Evolutionary conservation across 2,113 vertebrate species (phyloP).

Genomic region (Eubucco bourcierii): DNA sequence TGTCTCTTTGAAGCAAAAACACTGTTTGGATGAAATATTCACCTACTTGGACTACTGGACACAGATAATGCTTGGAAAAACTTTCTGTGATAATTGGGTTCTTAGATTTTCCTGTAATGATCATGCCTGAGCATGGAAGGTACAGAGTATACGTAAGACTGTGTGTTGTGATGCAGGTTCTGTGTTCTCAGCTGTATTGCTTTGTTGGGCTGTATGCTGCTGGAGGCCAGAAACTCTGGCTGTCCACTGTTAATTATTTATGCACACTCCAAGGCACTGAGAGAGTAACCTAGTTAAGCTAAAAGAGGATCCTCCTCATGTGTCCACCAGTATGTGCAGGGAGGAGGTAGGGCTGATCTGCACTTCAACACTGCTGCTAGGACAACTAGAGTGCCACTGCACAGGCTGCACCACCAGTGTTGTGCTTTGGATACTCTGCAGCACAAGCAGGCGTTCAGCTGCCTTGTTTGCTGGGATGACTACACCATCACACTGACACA

Average conservation of each 20-base stretch:
- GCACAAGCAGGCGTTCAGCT: neutral
- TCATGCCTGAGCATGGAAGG: neutral
- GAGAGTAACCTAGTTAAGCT: neutral
- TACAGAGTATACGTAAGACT: neutral
- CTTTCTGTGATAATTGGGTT: neutral
- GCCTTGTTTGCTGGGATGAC: neutral
- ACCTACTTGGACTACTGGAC: neutral
- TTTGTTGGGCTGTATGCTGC: neutral
- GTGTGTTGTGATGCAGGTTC: neutral
- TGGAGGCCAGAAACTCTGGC: neutral
- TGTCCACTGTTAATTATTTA: neutral
- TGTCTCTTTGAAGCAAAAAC: neutral
- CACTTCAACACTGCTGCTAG: neutral
- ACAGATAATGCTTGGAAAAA: neutral
- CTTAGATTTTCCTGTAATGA: neutral
- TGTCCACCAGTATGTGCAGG: fast-evolving
- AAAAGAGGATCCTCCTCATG: neutral
- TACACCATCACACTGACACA: fast-evolving
- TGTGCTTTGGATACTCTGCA: neutral
- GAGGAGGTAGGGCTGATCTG: neutral
- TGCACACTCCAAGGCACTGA: neutral
- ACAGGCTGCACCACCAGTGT: neutral
- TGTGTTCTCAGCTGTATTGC: neutral
- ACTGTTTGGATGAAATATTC: neutral
- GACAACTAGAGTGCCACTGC: neutral